Evolutionary conservation across 1,140 invertebrate species (phyloP), one percentile per base, ranked within the genome.

Genomic region (Sipha flava): DNA sequence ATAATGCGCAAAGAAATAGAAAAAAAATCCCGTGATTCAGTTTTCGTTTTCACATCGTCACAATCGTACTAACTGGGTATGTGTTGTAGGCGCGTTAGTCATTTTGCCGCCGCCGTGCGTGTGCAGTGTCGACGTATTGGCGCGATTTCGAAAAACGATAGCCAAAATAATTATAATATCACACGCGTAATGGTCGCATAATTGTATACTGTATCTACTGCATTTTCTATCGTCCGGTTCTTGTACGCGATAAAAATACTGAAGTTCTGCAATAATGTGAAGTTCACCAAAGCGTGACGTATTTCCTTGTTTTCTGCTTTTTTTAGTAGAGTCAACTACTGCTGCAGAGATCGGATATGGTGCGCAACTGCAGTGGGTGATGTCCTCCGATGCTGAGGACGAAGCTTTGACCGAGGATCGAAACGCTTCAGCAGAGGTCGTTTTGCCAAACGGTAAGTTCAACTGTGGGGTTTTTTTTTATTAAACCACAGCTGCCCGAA

Each of bases 381-480:
- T 77, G 73, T 59, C 52, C 54, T 26, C 54, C 52, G 52, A 57
- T 4, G 37, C 18, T 12, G 14, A 43, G 0, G 29, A 37, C n/a
- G 31, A 73, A 2, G 12, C 9, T 6, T 3, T 18, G 10, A 3
- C 52, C n/a, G 52, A 57, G 40, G 52, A 57, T 29, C 73, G 6
- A 57, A 75, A 37, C 7, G 0, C 31, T 0, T 1, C 26, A 26
- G 26, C 31, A 9, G 14, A 37, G 23, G 73, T 77, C 21, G 23
- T 77, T 4, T 59, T 77, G 16, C 73, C 73, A 3, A 77, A 77
- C 73, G 73, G 73, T 77, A 2, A 57, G 73, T 40, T n/a, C 6
- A 31, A 31, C 9, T 9, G 18, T 64, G n/a, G 4, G n/a, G 1
- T 18, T 47, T 18, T 62, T 2, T 12, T 26, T 21, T 5, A 5